phyloP scores from a whole-genome alignment of 2,797 vertebrate genomes.

The Arrhamphus sclerolepis region DNA sequence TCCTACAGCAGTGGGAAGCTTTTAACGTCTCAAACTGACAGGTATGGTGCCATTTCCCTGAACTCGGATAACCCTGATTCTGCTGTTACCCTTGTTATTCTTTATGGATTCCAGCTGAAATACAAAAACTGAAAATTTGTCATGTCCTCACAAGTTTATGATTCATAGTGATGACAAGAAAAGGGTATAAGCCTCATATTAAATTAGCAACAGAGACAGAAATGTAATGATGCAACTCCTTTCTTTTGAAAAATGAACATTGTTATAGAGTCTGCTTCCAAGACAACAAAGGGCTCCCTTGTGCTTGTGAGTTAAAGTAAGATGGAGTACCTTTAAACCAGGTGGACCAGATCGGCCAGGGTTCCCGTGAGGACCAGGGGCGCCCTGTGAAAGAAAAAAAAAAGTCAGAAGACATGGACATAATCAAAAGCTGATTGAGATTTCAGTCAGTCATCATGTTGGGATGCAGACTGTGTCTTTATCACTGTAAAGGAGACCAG shows the following conservation, averaged over 20 bases:
- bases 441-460: constrained; percentile 47
- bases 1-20: constrained; percentile 19
- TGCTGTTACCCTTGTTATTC: constrained; percentile 20
- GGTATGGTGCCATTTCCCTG: constrained; percentile 26
- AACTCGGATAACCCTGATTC: constrained; percentile 32
- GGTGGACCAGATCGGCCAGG: constrained; percentile 88
- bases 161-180: not conserved
- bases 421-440: constrained; percentile 41
- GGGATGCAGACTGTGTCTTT: constrained; percentile 32
- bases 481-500: constrained; percentile 39
- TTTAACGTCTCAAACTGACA: constrained; percentile 18
- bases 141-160: constrained; percentile 2
- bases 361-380: constrained; percentile 91
- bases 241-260: constrained; percentile 32
- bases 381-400: constrained; percentile 81
- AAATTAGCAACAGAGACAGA: constrained; percentile 4
- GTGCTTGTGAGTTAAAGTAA: constrained; percentile 10
- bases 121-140: constrained; percentile 26
- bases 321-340: constrained; percentile 83
- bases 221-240: not conserved
- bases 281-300: constrained; percentile 12
- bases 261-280: not conserved
- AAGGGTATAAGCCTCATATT: not conserved
- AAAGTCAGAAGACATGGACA: constrained; percentile 41
- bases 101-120: constrained; percentile 42